A percentile compares a stretch with the other conserved stretches of the same genome.
These are phyloP conservation scores for Epizoanthus ramosus DNA, from an alignment of 92 coral and sea anemone genomes.

Conservation along the genomic window DNA sequence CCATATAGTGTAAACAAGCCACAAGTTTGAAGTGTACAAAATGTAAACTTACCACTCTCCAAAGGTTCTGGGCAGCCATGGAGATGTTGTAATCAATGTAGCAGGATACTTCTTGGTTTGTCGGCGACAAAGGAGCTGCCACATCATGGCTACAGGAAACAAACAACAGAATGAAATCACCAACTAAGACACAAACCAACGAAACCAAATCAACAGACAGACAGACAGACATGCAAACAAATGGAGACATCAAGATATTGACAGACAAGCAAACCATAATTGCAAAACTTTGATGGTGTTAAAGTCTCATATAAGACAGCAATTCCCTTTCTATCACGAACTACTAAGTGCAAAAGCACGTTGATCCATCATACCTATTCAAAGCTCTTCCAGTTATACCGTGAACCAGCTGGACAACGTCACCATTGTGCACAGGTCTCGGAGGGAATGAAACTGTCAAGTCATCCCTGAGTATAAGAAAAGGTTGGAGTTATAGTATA, in stretches of 20 bases:
- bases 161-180: neutral
- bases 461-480: constrained; percentile 63
- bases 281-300: neutral
- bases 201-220: neutral
- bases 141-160: constrained; percentile 84
- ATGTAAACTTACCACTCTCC: constrained; percentile 83
- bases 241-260: no score
- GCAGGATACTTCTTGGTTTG: constrained; percentile 97
- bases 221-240: no score
- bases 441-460: constrained; percentile 88
- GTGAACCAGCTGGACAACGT: constrained; percentile 90
- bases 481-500: no score
- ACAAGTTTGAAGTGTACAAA: neutral
- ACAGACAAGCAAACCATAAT: no score
- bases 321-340: neutral
- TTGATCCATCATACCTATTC: constrained; percentile 68
- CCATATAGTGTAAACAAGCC: no score
- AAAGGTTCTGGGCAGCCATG: constrained; percentile 94
- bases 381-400: constrained; percentile 94
- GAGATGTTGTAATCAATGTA: constrained; percentile 98
- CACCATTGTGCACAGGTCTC: constrained; percentile 87
- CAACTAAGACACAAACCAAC: neutral
- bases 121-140: constrained; percentile 93
- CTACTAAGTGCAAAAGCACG: neutral
- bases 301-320: neutral